phyloP scores from a whole-genome alignment of 1,140 invertebrate species.

The Pogonus chalceus region DNA sequence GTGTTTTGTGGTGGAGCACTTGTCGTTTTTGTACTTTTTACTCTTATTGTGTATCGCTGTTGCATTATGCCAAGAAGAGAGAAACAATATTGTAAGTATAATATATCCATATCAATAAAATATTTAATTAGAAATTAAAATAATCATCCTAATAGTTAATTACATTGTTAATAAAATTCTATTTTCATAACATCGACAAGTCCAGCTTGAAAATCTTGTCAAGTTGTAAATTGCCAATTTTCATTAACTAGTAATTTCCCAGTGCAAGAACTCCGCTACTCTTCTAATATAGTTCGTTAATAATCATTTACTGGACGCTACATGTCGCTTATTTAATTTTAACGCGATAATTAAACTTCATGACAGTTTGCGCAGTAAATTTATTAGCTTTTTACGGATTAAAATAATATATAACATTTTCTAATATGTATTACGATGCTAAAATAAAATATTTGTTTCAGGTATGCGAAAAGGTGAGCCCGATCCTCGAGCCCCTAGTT shows the following conservation, averaged over 20 bases:
- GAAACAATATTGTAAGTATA: slow-evolving; percentile 40
- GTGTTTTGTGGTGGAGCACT: slow-evolving; percentile 40
- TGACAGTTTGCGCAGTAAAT: not conserved
- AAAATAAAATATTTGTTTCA: slow-evolving; percentile 12
- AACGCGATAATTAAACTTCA: not conserved
- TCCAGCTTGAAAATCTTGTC: too few species aligned
- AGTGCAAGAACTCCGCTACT: too few species aligned
- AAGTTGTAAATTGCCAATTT: not conserved
- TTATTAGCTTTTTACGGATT: too few species aligned
- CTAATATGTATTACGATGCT: too few species aligned
- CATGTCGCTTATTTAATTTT: not conserved
- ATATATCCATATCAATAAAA: not conserved
- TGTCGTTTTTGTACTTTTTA: slow-evolving; percentile 37
- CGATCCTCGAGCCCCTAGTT: slow-evolving; percentile 20
- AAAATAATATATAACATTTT: too few species aligned
- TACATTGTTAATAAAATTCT: too few species aligned
- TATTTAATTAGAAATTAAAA: not conserved
- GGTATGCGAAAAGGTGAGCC: slow-evolving; percentile 28
- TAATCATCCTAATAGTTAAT: too few species aligned
- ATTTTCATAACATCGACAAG: too few species aligned
- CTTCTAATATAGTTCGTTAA: too few species aligned
- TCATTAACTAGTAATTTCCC: not conserved
- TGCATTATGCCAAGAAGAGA: slow-evolving; percentile 39
- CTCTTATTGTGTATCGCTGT: slow-evolving; percentile 40
- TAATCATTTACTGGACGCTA: not conserved